Conservation (phyloP, 1,140 invertebrate species). For the Drosophila varians region DNA sequence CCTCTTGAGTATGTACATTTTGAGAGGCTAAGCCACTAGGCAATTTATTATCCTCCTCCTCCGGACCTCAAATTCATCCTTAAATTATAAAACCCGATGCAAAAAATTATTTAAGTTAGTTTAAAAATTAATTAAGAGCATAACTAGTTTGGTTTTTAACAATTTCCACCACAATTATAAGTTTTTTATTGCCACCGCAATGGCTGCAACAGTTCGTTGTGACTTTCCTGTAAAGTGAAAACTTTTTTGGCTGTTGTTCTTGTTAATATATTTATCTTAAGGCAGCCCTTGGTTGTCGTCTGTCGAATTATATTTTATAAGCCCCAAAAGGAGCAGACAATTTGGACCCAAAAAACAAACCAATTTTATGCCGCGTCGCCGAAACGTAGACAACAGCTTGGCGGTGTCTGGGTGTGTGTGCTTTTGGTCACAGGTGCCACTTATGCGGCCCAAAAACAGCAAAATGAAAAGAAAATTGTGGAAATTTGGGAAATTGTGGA, state of each 20-base stretch:
- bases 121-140: no score
- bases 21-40: background rate
- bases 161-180: conserved; percentile 4
- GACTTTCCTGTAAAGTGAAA: conserved; percentile 46
- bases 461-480: conserved; percentile 12
- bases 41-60: background rate
- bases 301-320: conserved; percentile 77
- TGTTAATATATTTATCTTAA: conserved; percentile 63
- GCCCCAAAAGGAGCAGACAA: conserved; percentile 36
- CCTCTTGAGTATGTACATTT: background rate
- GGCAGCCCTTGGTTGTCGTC: conserved; percentile 43
- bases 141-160: background rate
- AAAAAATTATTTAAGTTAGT: background rate
- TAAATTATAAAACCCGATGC: no score
- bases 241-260: conserved; percentile 19
- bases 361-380: conserved; percentile 43
- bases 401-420: conserved; percentile 20
- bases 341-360: conserved; percentile 40
- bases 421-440: conserved; percentile 70
- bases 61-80: no score
- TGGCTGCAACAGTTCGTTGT: conserved; percentile 39
- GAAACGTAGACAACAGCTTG: conserved; percentile 34
- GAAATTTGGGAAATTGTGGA: conserved; percentile 2
- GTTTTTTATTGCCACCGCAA: background rate
- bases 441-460: conserved; percentile 49